Conservation (phyloP, 2,113 vertebrate species). For the Plotosus lineatus region DNA sequence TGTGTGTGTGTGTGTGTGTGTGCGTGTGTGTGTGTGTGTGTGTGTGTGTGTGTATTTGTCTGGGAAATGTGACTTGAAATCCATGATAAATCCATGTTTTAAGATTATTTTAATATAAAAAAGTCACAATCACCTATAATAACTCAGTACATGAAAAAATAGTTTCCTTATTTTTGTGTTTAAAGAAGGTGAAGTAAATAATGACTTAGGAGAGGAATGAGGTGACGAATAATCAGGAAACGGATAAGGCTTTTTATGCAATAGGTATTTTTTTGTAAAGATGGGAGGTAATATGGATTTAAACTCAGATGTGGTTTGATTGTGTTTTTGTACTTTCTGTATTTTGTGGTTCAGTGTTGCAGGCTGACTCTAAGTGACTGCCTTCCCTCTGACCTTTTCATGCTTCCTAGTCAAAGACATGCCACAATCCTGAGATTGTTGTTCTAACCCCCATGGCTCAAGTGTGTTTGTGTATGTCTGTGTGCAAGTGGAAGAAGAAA, state of each 20-base stretch:
- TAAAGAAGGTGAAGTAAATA: not conserved
- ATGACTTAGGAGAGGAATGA: not conserved
- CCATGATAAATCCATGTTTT: constrained; percentile 32
- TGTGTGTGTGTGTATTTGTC: too few relatives aligned
- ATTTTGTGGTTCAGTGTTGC: constrained; percentile 10
- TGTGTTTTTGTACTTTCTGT: not conserved
- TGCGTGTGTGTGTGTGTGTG: too few relatives aligned
- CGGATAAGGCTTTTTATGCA: not conserved
- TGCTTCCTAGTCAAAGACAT: constrained; percentile 71
- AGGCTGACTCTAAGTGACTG: constrained; percentile 54
- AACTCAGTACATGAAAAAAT: not conserved
- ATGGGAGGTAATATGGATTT: not conserved
- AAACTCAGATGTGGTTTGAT: not conserved
- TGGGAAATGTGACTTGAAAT: constrained; percentile 49
- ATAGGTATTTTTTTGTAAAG: not conserved
- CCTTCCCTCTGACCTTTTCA: constrained; percentile 64
- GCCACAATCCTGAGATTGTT: constrained; percentile 71
- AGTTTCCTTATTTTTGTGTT: not conserved
- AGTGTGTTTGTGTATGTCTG: constrained; percentile 28
- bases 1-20: too few relatives aligned
- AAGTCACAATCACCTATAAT: not conserved
- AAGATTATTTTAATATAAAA: not conserved
- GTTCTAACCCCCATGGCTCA: constrained; percentile 65
- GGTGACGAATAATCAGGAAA: not conserved
- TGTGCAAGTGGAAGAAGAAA: constrained; percentile 35